These are phyloP conservation scores for Xanthorhoe spadicearia DNA, from an alignment of 2,888 invertebrate genomes.

Conservation along the genomic window DNA sequence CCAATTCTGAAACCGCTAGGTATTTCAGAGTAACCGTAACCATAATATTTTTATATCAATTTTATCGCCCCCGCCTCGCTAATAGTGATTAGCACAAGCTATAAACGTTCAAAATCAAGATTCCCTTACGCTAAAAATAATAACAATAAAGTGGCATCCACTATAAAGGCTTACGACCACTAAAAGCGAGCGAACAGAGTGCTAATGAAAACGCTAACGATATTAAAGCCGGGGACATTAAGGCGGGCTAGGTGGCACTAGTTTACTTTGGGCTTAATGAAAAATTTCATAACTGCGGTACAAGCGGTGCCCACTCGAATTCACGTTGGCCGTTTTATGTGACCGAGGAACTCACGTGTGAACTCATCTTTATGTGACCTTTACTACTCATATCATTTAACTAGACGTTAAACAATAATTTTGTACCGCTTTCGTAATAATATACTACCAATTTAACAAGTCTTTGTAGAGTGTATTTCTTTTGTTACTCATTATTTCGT, in stretches of 20 bases:
- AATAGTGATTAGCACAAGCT: conserved; percentile 19
- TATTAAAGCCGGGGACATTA: conserved; percentile 56
- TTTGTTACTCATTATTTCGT: no score
- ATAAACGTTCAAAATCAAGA: conserved; percentile 40
- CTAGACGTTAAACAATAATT: no score
- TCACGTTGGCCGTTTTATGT: background rate
- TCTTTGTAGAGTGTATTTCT: no score
- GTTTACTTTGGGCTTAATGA: conserved; percentile 69
- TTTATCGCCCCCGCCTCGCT: conserved; percentile 15
- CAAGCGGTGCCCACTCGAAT: conserved; percentile 33
- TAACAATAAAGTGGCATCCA: conserved; percentile 61
- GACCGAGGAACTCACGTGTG: background rate
- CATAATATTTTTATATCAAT: conserved; percentile 13
- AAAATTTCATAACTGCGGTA: conserved; percentile 68
- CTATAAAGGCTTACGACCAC: conserved; percentile 64
- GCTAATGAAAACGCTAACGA: conserved; percentile 70
- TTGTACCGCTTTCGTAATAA: no score
- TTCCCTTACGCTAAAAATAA: conserved; percentile 50
- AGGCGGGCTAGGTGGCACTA: conserved; percentile 49
- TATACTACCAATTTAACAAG: no score
- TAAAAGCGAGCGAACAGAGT: conserved; percentile 60
- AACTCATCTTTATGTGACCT: no score
- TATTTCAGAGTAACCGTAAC: background rate
- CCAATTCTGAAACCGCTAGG: background rate
- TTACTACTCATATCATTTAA: no score